Evolutionary conservation across 2,888 invertebrate genomes (phyloP).

Genomic region (Dryadula phaetusa): DNA sequence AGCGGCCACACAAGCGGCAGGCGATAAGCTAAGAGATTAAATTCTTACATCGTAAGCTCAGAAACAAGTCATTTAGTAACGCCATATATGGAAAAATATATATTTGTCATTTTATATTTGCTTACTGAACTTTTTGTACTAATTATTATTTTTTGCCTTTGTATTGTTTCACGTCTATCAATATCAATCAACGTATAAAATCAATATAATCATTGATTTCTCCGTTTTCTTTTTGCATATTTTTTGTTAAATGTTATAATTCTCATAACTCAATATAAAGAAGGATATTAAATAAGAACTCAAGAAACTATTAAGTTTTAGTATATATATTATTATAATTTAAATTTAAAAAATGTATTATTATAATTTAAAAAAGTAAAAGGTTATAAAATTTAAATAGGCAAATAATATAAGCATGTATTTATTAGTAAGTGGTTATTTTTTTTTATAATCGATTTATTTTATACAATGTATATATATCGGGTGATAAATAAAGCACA

Average conservation of each 20-base stretch:
- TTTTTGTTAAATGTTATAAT: no score
- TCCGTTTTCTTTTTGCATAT: no score
- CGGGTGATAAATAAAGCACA: constrained; percentile 74
- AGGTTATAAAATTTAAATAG: no score
- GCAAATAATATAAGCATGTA: not conserved
- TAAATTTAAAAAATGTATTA: no score
- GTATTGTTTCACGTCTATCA: no score
- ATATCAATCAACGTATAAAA: no score
- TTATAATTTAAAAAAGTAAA: no score
- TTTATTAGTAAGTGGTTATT: not conserved
- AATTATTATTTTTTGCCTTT: not conserved
- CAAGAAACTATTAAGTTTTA: no score
- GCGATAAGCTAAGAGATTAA: constrained; percentile 43
- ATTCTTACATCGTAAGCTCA: constrained; percentile 44
- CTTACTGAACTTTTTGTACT: not conserved
- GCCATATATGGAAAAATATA: constrained; percentile 41
- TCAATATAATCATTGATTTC: no score
- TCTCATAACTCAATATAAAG: no score
- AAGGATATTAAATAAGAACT: no score
- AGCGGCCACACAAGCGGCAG: constrained; percentile 43
- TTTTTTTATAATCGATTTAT: constrained; percentile 11
- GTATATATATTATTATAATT: no score
- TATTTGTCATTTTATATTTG: constrained; percentile 37
- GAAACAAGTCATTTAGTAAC: constrained; percentile 42
- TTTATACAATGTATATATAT: constrained; percentile 47